phyloP scores from a whole-genome alignment of 2,888 invertebrate species.

The Lottia scabra region DNA sequence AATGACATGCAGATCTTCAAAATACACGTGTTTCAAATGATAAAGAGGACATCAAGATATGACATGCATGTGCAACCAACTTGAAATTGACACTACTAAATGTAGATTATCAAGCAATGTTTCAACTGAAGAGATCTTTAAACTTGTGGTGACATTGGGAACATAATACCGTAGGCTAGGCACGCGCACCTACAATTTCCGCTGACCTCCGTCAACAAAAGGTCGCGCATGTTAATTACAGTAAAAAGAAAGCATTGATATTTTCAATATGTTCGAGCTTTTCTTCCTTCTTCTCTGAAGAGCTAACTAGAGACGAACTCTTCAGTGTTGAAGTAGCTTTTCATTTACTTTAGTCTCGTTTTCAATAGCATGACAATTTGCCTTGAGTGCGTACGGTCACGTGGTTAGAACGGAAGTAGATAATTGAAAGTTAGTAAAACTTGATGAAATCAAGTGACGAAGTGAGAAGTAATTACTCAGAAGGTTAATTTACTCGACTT shows the following conservation, averaged over 20 bases:
- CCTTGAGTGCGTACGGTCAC: not conserved
- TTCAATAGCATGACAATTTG: not conserved
- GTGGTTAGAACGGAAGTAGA: not conserved
- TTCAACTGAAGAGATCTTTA: too few relatives aligned
- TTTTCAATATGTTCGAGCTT: conserved; percentile 1
- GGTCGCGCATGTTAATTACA: not conserved
- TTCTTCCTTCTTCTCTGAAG: not conserved
- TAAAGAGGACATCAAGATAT: not conserved
- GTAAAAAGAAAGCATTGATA: not conserved
- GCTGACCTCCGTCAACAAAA: not conserved
- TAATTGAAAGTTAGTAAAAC: conserved; percentile 1
- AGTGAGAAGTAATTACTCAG: not conserved
- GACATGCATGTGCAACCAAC: not conserved
- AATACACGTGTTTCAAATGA: too few relatives aligned
- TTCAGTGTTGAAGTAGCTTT: not conserved
- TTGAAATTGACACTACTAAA: too few relatives aligned
- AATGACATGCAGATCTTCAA: too few relatives aligned
- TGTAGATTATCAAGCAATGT: too few relatives aligned
- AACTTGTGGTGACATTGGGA: too few relatives aligned
- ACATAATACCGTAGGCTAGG: not conserved
- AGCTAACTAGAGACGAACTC: not conserved
- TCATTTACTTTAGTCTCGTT: not conserved
- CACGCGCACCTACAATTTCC: not conserved
- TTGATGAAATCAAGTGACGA: not conserved
- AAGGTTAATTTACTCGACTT: too few relatives aligned